A percentile compares a stretch with the other conserved stretches of the same genome.
phyloP scores from a whole-genome alignment of 2,797 vertebrate genomes.

The Tragopan temminckii region DNA sequence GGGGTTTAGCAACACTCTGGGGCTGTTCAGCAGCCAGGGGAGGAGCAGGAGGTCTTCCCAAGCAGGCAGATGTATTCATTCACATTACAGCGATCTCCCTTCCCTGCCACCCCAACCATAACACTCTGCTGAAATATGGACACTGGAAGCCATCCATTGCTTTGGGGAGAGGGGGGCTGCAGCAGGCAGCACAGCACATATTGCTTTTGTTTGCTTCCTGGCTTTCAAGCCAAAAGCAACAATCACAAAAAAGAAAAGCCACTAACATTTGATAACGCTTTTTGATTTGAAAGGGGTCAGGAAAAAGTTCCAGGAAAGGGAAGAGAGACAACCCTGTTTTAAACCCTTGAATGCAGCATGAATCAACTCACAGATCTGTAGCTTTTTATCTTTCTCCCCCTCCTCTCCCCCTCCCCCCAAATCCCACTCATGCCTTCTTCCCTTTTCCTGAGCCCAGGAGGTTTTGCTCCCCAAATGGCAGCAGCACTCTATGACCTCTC shows the following conservation, averaged over 20 bases:
- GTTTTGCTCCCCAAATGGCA: background rate
- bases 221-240: slow-evolving; percentile 55
- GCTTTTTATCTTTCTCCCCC: background rate
- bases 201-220: slow-evolving; percentile 36
- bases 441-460: too few species aligned
- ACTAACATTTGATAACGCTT: slow-evolving; percentile 54
- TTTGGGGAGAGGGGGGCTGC: background rate
- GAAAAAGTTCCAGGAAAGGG: slow-evolving; percentile 57
- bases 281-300: slow-evolving; percentile 34
- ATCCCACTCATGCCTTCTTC: background rate
- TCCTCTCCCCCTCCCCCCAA: rapidly evolving
- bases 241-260: slow-evolving; percentile 35
- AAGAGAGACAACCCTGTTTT: slow-evolving; percentile 35
- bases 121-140: background rate
- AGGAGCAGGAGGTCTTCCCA: background rate
- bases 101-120: background rate
- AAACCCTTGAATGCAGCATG: background rate
- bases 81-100: background rate
- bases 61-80: background rate
- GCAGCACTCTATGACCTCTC: background rate
- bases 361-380: background rate
- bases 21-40: background rate
- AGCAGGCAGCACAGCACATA: background rate
- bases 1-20: background rate
- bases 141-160: background rate